Conservation (phyloP, 1,140 invertebrate genomes). For the Nomia melanderi region DNA sequence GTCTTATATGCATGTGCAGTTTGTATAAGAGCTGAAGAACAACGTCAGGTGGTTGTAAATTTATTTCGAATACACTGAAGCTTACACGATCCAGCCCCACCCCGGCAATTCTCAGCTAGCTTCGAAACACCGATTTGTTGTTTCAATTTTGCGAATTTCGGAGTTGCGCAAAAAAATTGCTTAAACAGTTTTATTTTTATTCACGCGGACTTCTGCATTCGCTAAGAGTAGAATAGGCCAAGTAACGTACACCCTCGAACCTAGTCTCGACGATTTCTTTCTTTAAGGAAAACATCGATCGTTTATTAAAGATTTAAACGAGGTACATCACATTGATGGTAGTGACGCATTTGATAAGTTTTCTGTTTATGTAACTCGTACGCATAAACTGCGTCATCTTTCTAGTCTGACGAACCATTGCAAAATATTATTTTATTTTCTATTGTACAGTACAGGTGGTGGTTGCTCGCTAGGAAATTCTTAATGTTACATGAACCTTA, state of each 20-base stretch:
- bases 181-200: too few relatives aligned
- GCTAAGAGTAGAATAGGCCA: neutral
- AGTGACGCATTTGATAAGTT: neutral
- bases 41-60: conserved; percentile 41
- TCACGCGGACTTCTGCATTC: neutral
- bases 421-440: conserved; percentile 12
- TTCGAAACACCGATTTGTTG: neutral
- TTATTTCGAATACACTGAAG: conserved; percentile 16
- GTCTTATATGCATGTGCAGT: conserved; percentile 47
- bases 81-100: neutral
- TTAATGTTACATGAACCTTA: neutral
- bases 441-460: conserved; percentile 27
- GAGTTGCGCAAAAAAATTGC: neutral
- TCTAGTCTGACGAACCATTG: conserved; percentile 44
- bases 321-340: conserved; percentile 1
- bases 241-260: neutral
- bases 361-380: neutral
- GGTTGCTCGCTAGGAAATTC: neutral
- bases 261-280: conserved; percentile 3
- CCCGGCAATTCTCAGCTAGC: neutral
- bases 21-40: conserved; percentile 17
- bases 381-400: conserved; percentile 10
- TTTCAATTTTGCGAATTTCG: too few relatives aligned
- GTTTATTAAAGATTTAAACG: neutral
- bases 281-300: neutral